These are phyloP conservation scores for Sebastes aleutianus DNA, from an alignment of 2,797 vertebrate species.

Conservation along the genomic window DNA sequence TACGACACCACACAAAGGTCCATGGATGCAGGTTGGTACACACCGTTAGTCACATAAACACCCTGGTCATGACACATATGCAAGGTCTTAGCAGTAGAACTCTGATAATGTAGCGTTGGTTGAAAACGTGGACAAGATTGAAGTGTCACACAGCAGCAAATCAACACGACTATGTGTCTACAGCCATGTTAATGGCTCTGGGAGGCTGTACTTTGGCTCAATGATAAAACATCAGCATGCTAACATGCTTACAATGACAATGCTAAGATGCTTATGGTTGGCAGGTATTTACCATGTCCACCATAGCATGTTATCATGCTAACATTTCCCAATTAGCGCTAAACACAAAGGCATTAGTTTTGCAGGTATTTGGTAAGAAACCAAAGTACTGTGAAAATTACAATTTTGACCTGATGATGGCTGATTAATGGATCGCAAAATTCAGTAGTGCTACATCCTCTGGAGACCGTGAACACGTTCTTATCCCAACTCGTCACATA, in stretches of 20 bases:
- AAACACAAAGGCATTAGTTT: neutral
- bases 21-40: constrained; percentile 1
- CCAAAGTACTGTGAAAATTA: neutral
- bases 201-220: neutral
- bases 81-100: neutral
- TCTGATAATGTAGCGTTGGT: neutral
- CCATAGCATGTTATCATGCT: neutral
- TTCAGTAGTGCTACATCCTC: neutral
- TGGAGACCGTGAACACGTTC: neutral
- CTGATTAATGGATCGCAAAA: neutral
- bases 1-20: neutral
- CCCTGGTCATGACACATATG: neutral
- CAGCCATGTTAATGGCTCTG: neutral
- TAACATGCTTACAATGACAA: neutral
- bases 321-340: neutral
- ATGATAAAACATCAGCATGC: neutral
- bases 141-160: neutral
- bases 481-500: too few relatives aligned
- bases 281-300: neutral
- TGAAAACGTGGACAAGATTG: neutral
- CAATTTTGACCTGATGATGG: neutral
- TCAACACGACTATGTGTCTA: neutral
- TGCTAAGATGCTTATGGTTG: neutral
- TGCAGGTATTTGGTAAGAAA: neutral
- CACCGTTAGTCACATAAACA: constrained; percentile 10